Evolutionary conservation across 2,113 vertebrate species (phyloP).

Genomic region (Dasyurus viverrinus): DNA sequence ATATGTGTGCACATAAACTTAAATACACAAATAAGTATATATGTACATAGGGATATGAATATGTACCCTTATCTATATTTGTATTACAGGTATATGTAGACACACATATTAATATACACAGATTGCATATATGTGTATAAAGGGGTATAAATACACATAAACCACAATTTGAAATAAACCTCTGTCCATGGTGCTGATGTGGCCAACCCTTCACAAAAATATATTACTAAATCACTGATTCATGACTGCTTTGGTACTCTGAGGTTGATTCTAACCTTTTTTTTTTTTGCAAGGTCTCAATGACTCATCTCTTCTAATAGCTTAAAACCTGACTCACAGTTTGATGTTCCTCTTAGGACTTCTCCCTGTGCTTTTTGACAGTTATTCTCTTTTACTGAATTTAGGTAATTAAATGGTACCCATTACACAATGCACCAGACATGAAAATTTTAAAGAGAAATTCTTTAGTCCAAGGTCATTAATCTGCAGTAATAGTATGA

Average conservation of each 20-base stretch:
- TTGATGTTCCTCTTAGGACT: neutral
- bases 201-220: neutral
- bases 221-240: neutral
- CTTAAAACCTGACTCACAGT: neutral
- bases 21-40: neutral
- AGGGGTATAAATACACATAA: neutral
- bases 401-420: neutral
- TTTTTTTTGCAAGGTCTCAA: neutral
- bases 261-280: neutral
- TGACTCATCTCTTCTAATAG: neutral
- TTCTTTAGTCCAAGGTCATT: neutral
- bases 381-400: neutral
- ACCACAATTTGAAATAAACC: neutral
- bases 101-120: no score
- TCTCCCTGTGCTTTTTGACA: neutral
- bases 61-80: neutral
- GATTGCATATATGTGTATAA: neutral
- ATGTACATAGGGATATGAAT: neutral
- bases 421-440: neutral
- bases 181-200: neutral
- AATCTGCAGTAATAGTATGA: neutral
- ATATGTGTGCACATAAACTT: neutral
- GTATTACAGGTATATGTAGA: no score
- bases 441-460: neutral
- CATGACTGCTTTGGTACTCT: neutral